Base-by-base conservation (phyloP, 2,888 invertebrate genomes). In the Lepidocyrtinus sp. region DNA sequence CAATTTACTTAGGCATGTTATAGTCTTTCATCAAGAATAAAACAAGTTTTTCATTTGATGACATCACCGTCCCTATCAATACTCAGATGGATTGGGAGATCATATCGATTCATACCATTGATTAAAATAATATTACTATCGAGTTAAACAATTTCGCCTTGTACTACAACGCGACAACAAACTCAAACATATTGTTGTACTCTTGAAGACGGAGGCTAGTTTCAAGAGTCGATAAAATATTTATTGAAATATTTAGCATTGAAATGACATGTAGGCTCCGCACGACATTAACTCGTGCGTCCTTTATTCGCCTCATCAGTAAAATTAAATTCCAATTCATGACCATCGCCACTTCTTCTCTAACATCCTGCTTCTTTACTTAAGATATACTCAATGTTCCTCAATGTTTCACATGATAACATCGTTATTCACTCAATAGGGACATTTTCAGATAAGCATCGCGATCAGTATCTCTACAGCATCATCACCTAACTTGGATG, bases 281-380 rank as follows among this genome's bases (percentile, higher is more conserved):
- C 59, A 59, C 59, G 59, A 59, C 21, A 21, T 9, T 59, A 21
- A 22, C 59, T 19, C 59, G 59, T 59, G 59, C 21, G n/a, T 21
- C 22, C 59, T 21, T 59, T 59, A 59, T 59, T 59, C 2, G 22
- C 59, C 22, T 59, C 59, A 59, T 59, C 22, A 59, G 12, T 1
- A 19, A 21, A 59, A 55, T n/a, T 55, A 59, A 59, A 21, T 59
- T 59, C 59, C 21, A 59, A 59, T n/a, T 59, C 59, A 21, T 22
- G 55, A 7, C n/a, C n/a, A 59, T 59, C n/a, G 15, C n/a, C n/a
- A n/a, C n/a, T n/a, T n/a, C n/a, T n/a, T n/a, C 59, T 59, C 59
- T 21, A 59, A 21, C 59, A 59, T 9, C 55, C 59, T 21, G n/a
- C 21, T 59, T 59, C 15, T 55, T 7, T 55, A n/a, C n/a, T n/a